Evolutionary conservation across 2,113 vertebrate genomes (phyloP).

Genomic region (Gobiocypris rarus): DNA sequence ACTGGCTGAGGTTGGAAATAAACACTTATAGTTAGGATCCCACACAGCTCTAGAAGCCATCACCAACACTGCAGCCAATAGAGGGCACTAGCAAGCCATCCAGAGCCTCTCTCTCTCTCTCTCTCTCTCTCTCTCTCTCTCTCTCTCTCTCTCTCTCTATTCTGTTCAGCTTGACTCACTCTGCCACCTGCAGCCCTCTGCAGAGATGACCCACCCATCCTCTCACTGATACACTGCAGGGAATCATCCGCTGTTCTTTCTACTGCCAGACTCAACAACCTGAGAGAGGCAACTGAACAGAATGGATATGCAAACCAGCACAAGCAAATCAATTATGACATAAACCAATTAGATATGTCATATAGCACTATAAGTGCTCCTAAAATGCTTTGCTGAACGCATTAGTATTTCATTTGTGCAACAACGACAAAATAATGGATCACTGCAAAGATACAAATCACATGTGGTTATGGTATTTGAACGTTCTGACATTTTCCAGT

Average conservation of each 20-base stretch:
- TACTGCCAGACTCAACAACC: not conserved
- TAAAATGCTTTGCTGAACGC: not conserved
- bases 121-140: not conserved
- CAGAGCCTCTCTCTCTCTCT: not conserved
- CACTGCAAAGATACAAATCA: not conserved
- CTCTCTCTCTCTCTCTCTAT: not conserved
- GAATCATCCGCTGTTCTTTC: conserved; percentile 23
- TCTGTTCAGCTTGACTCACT: conserved; percentile 48
- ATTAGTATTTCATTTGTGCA: not conserved
- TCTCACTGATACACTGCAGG: conserved; percentile 47
- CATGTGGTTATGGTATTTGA: not conserved
- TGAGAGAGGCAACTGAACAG: not conserved
- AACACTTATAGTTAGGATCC: not conserved
- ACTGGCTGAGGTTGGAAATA: conserved; percentile 25
- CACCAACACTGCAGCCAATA: conserved; percentile 40
- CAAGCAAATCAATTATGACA: not conserved
- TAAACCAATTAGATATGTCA: not conserved
- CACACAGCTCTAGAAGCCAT: conserved; percentile 1
- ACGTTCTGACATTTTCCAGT: not conserved
- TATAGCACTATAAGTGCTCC: not conserved
- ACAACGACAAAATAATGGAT: not conserved
- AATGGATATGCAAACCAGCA: not conserved
- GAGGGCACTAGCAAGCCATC: conserved; percentile 58
- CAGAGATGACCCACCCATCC: conserved; percentile 26
- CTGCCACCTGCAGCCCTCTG: conserved; percentile 57